Evolutionary conservation across 2,797 vertebrate species (phyloP), one percentile per base, ranked within the genome.

Genomic region (Sebastes hubbsi): DNA sequence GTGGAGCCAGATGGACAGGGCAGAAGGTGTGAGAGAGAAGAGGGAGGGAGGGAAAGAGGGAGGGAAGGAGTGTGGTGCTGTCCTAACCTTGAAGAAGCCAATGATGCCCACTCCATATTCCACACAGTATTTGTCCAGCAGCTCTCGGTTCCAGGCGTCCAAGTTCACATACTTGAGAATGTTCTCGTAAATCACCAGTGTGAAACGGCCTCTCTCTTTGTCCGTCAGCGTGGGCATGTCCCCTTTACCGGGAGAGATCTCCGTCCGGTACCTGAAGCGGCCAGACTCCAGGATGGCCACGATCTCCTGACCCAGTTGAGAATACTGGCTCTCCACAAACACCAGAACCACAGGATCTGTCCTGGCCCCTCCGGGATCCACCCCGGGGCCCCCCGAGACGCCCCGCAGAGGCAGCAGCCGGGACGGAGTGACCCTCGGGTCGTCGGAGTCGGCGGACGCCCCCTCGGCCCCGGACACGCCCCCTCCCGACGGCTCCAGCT

Each of bases 91-190:
- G 95, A 99, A 99, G 96, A 99, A 99, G 92, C 98, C 99, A 0
- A 99, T 96, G 95, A 99, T 99, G 88, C 99, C 99, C 87, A 99
- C 98, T 0, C 98, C 98, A 0, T 99, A 99, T 89, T 99, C 98
- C 94, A 99, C 97, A 0, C 99, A 99, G 95, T 99, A 99, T 79
- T 99, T 99, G 96, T 99, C 99, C 89, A 99, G 96, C 83, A 99
- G 96, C 92, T 99, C 98, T n/a, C 98, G 94, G 93, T 99, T 99
- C 98, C 98, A 99, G 84, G 98, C 98, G 0, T 99, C 99, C 94
- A 99, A 92, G 93, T 99, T 99, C 56, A 99, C 99, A 0, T 99
- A 99, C 92, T 99, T 99, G 75, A 99, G 96, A 93, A 99, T 97
- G 93, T 99, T 99, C 95, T 99, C 99, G 0, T 99, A 99, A 90